These are phyloP conservation scores for Chiridota heheva DNA, from an alignment of 35 echinoderm and acorn worm species.

Conservation along the genomic window DNA sequence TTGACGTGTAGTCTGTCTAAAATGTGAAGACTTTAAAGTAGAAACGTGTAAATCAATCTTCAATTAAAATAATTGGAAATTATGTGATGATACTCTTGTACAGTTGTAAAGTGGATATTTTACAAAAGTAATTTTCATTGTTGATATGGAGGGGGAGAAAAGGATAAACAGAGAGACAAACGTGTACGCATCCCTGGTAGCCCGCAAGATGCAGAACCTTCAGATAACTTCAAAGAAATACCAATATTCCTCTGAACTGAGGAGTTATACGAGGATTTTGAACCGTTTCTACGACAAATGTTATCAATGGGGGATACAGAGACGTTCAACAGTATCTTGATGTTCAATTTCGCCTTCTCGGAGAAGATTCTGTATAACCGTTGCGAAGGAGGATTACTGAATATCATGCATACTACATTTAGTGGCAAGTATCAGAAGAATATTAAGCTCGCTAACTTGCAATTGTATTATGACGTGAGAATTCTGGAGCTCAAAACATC, in stretches of 20 bases:
- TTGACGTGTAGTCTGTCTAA: too few relatives aligned
- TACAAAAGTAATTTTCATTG: too few relatives aligned
- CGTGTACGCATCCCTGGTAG: neutral
- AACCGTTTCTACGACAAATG: constrained; percentile 68
- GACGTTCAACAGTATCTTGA: constrained; percentile 68
- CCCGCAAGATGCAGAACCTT: constrained; percentile 24
- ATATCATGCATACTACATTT: too few relatives aligned
- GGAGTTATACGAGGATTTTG: constrained; percentile 37
- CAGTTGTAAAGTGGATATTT: too few relatives aligned
- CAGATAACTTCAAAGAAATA: constrained; percentile 60
- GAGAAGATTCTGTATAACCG: constrained; percentile 73
- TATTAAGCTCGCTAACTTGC: constrained; percentile 51
- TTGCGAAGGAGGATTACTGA: constrained; percentile 63
- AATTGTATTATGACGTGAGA: constrained; percentile 37
- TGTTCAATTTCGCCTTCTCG: constrained; percentile 69
- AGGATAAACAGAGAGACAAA: neutral
- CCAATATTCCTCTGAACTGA: constrained; percentile 46
- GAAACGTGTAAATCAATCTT: too few relatives aligned
- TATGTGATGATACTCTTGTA: too few relatives aligned
- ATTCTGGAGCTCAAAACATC: neutral
- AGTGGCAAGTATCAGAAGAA: too few relatives aligned
- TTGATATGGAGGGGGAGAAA: neutral
- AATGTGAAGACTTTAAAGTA: too few relatives aligned
- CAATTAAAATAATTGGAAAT: too few relatives aligned
- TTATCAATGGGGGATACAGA: constrained; percentile 53